Evolutionary conservation across 2,888 invertebrate species (phyloP).

Genomic region (Phyllotreta striolata): DNA sequence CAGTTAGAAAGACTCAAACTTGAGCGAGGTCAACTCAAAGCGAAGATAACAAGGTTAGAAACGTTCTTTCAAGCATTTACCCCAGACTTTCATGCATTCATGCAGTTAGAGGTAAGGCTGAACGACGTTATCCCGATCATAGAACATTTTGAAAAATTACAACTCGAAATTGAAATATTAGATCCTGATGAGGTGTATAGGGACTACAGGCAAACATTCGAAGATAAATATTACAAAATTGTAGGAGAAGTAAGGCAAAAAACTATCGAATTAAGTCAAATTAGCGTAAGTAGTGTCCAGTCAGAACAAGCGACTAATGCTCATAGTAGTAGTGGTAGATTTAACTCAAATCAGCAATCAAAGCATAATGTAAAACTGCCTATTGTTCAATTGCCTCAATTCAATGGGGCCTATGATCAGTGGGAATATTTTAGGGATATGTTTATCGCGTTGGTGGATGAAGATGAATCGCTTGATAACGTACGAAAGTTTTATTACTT

Average conservation of each 20-base stretch:
- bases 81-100: no score
- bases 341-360: neutral
- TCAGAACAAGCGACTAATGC: neutral
- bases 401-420: conserved; percentile 8
- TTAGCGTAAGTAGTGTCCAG: neutral
- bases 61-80: no score
- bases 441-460: conserved; percentile 9
- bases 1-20: no score
- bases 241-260: neutral
- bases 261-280: conserved; percentile 1
- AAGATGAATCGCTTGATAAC: conserved; percentile 6
- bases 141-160: neutral
- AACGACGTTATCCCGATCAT: no score
- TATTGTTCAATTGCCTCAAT: conserved; percentile 2
- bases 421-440: conserved; percentile 14
- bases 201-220: neutral
- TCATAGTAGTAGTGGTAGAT: neutral
- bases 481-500: conserved; percentile 10
- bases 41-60: no score
- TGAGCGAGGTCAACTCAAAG: no score
- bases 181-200: neutral
- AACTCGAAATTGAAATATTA: conserved; percentile 2
- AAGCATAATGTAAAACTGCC: conserved; percentile 2
- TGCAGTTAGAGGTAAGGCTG: no score
- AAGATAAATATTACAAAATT: conserved; percentile 5